phyloP scores from a whole-genome alignment of 1,140 invertebrate genomes.

The Drosophila mayri region DNA sequence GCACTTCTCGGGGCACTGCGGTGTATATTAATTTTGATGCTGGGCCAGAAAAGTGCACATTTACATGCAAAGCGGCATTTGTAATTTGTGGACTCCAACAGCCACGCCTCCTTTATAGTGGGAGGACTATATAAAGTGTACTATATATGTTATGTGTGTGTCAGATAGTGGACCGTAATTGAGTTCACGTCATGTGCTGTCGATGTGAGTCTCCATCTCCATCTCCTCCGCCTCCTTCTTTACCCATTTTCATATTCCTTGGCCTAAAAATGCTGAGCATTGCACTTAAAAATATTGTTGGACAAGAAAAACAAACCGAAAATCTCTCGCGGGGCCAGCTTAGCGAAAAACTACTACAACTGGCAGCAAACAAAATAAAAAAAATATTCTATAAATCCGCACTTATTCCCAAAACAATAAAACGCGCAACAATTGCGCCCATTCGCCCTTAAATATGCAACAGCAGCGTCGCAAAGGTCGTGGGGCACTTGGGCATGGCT shows the following conservation, averaged over 20 bases:
- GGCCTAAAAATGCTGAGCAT: constrained; percentile 25
- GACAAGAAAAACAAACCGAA: constrained; percentile 31
- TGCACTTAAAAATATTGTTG: constrained; percentile 52
- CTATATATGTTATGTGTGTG: neutral
- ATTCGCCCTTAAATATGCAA: constrained; percentile 76
- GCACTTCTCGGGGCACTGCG: constrained; percentile 43
- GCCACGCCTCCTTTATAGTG: constrained; percentile 48
- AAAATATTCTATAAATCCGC: constrained; percentile 76
- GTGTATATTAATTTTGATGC: constrained; percentile 81
- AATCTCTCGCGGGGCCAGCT: constrained; percentile 38
- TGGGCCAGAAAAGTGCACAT: constrained; percentile 73
- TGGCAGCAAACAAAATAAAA: constrained; percentile 22
- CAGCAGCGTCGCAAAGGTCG: constrained; percentile 29
- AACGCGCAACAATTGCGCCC: constrained; percentile 78
- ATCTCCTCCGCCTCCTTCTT: no score
- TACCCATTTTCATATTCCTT: constrained; percentile 19
- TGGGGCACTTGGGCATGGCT: constrained; percentile 3
- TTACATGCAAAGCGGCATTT: constrained; percentile 78
- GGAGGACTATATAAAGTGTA: constrained; percentile 4
- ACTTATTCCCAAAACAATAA: constrained; percentile 82
- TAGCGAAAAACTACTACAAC: constrained; percentile 35
- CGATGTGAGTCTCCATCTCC: constrained; percentile 17
- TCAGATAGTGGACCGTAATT: constrained; percentile 45
- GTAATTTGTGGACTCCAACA: constrained; percentile 72
- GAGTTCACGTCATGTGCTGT: constrained; percentile 72